phyloP scores from a whole-genome alignment of 2,888 invertebrate species.

The Thera obeliscata region DNA sequence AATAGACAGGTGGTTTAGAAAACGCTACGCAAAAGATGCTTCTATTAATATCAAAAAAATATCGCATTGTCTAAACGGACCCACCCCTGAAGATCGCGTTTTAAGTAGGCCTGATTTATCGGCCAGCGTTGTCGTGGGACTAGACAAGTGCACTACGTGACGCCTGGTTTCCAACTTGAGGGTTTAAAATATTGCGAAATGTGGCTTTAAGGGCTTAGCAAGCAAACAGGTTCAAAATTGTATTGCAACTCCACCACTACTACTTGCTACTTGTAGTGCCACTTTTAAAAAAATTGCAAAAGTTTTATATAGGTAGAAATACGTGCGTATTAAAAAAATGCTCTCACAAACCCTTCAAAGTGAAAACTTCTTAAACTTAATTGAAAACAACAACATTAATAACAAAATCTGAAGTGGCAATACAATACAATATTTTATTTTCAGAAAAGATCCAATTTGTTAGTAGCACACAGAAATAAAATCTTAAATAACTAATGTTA shows the following conservation, averaged over 20 bases:
- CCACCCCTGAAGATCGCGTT: conserved; percentile 48
- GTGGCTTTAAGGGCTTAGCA: conserved; percentile 28
- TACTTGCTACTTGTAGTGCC: not conserved
- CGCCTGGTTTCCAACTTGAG: conserved; percentile 50
- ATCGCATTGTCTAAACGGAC: conserved; percentile 47
- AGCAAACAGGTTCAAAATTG: conserved; percentile 11
- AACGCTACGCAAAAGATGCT: no score
- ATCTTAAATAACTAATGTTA: no score
- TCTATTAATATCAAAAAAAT: not conserved
- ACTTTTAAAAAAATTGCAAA: not conserved
- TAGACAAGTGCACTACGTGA: conserved; percentile 75
- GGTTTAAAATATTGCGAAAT: conserved; percentile 60
- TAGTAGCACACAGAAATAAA: no score
- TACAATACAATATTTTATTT: no score
- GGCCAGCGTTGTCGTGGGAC: conserved; percentile 62
- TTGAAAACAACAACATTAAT: no score
- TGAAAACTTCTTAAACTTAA: no score
- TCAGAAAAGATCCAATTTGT: no score
- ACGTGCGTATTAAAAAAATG: no score
- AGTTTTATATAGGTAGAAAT: no score
- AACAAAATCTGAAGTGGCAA: no score
- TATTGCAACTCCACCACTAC: not conserved
- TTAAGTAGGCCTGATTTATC: conserved; percentile 80
- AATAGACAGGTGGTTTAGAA: no score
- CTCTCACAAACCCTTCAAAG: no score